phyloP scores from a whole-genome alignment of 2,797 vertebrate species.

The Tenualosa thibaudeaui region DNA sequence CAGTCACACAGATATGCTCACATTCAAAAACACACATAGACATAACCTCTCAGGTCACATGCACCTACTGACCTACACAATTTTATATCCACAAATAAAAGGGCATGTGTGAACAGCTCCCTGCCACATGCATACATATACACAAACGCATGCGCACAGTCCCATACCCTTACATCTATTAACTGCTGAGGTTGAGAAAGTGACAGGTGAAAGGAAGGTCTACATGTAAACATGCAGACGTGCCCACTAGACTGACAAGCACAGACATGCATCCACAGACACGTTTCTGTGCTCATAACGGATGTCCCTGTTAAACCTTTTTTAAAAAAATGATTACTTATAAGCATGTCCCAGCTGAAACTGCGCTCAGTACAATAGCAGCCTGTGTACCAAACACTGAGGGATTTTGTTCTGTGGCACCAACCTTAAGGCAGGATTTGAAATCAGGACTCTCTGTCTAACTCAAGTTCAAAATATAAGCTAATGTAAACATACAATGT shows the following conservation, averaged over 20 bases:
- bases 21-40: not conserved
- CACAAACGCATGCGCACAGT: not conserved
- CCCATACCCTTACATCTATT: not conserved
- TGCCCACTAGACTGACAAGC: not conserved
- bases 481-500: too few species aligned
- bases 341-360: not conserved
- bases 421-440: not conserved
- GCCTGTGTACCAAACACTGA: not conserved
- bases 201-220: not conserved
- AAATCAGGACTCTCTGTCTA: not conserved
- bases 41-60: constrained; percentile 31
- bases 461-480: not conserved
- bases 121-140: not conserved
- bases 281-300: not conserved
- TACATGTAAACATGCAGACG: not conserved
- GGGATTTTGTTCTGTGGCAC: not conserved
- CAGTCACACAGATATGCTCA: constrained; percentile 33
- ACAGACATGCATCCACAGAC: not conserved
- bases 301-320: not conserved
- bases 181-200: not conserved
- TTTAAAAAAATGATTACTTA: not conserved
- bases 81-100: not conserved
- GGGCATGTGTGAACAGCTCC: not conserved
- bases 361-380: not conserved
- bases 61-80: not conserved